These are phyloP conservation scores for Magallana angulata DNA, from an alignment of 1,140 invertebrate species.

Conservation along the genomic window DNA sequence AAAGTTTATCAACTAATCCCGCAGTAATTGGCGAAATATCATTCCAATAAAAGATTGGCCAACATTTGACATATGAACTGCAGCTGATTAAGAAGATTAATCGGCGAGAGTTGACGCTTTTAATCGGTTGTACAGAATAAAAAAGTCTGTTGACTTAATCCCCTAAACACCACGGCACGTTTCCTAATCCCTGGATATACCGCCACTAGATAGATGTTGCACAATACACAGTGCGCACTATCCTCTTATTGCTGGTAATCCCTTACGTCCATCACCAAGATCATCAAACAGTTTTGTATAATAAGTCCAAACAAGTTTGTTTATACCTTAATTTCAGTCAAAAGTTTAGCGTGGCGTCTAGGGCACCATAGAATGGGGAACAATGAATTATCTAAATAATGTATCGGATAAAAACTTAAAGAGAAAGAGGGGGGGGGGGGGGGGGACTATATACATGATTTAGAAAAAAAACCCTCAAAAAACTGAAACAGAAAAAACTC, in stretches of 20 bases:
- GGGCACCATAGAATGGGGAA: too few relatives aligned
- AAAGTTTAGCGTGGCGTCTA: slow-evolving; percentile 17
- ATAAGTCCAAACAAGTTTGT: slow-evolving; percentile 29
- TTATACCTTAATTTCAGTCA: slow-evolving; percentile 1
- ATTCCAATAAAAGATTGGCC: slow-evolving; percentile 31
- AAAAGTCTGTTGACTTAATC: slow-evolving; percentile 13
- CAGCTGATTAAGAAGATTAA: slow-evolving; percentile 38
- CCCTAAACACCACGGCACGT: slow-evolving; percentile 12
- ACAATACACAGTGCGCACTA: slow-evolving; percentile 14
- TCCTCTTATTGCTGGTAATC: slow-evolving; percentile 12
- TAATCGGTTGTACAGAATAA: slow-evolving; percentile 19
- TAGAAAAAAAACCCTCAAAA: too few relatives aligned
- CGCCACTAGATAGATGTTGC: slow-evolving; percentile 7
- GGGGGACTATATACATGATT: too few relatives aligned
- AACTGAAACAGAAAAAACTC: too few relatives aligned
- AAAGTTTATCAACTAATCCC: slow-evolving; percentile 15
- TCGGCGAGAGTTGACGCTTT: slow-evolving; percentile 20
- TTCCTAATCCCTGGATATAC: slow-evolving; percentile 27
- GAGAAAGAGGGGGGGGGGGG: too few relatives aligned
- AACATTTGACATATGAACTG: slow-evolving; percentile 26
- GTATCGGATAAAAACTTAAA: not conserved
- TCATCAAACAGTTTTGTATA: slow-evolving; percentile 10
- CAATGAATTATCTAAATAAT: slow-evolving; percentile 6
- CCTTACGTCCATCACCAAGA: slow-evolving; percentile 24
- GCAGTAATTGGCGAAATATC: slow-evolving; percentile 24